phyloP scores from a whole-genome alignment of 2,888 invertebrate genomes.

The Rutpela maculata region DNA sequence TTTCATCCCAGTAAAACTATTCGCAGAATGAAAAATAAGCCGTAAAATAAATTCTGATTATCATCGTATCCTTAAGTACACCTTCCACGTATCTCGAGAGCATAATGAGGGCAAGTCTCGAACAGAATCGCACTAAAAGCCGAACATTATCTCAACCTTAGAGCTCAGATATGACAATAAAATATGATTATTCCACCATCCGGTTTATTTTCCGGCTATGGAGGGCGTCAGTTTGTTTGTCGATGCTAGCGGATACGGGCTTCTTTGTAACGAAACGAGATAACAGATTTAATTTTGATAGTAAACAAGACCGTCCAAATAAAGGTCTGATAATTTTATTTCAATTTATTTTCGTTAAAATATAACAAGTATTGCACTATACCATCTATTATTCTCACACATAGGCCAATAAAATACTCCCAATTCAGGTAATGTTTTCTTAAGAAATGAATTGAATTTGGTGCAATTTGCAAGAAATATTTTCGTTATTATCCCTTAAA shows the following conservation, averaged over 20 bases:
- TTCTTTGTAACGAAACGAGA: constrained; percentile 5
- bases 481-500: too few relatives aligned
- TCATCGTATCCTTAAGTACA: constrained; percentile 46
- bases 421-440: too few relatives aligned
- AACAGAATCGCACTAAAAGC: constrained; percentile 48
- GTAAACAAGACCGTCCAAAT: not conserved
- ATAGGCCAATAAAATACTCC: too few relatives aligned
- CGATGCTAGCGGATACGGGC: not conserved
- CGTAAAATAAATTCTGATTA: constrained; percentile 56
- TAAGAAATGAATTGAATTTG: too few relatives aligned
- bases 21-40: constrained; percentile 52
- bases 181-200: constrained; percentile 49
- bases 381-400: too few relatives aligned
- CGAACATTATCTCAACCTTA: constrained; percentile 50
- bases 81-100: constrained; percentile 48
- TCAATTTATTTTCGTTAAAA: too few relatives aligned
- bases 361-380: too few relatives aligned
- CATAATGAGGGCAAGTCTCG: constrained; percentile 47
- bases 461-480: too few relatives aligned
- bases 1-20: constrained; percentile 38
- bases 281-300: constrained; percentile 8
- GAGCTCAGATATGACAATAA: constrained; percentile 50
- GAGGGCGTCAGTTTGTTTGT: not conserved
- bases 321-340: too few relatives aligned
- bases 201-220: constrained; percentile 16